Evolutionary conservation across 2,888 invertebrate species (phyloP), one percentile per base, ranked within the genome.

Genomic region (Dioctria rufipes): DNA sequence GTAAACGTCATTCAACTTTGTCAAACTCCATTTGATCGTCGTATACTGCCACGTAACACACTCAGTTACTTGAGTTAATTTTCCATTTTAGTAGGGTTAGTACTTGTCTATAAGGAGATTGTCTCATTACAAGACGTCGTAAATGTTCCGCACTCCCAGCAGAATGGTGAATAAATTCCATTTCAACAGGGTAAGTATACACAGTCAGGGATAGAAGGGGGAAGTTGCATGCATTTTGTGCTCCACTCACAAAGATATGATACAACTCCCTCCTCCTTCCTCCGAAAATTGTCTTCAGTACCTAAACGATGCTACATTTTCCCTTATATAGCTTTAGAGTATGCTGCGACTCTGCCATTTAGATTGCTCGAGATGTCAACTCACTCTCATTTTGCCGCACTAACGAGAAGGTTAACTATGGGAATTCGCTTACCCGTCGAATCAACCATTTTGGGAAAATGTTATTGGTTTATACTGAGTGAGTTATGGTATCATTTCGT

Each of bases 81-180:
- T 71, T 39, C 71, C 40, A 71, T 71, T 71, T 13, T 11, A 4
- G 49, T 25, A 25, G 71, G 54, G 71, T 71, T 71, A 71, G 51
- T 71, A 51, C 54, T 71, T 71, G 54, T 71, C 54, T 54, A 54
- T 71, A 71, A 71, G 40, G 71, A 54, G 54, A 71, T 71, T 71
- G 71, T 71, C 71, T 54, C 71, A 71, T 71, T 71, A 71, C 49
- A 54, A 54, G 39, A 71, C 54, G 71, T 39, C 54, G 40, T 71
- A 71, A 71, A 71, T n/a, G 54, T 71, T 37, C 39, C 71, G 39
- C 8, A 58, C 11, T 13, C 58, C 58, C 46, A 43, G 46, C 6
- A n/a, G 54, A 40, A 4, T 46, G 39, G 25, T 37, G 25, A 71
- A 51, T 54, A 71, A 25, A 71, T 71, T 51, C 67, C 46, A 67